A percentile compares a stretch with the other conserved stretches of the same genome.
phyloP scores from a whole-genome alignment of 2,797 vertebrate genomes.

The Bovichtus diacanthus region DNA sequence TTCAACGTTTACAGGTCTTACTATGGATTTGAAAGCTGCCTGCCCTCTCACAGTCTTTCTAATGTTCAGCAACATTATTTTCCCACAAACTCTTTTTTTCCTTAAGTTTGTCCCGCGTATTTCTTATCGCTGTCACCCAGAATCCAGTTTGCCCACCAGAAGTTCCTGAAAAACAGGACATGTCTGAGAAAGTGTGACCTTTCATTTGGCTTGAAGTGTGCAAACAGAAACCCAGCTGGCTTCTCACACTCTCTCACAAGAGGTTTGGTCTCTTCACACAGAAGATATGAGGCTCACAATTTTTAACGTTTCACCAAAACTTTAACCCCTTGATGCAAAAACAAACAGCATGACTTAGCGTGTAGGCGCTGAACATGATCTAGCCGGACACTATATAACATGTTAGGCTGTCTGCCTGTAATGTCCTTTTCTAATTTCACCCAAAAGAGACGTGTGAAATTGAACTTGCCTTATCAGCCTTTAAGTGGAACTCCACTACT shows the following conservation, averaged over 20 bases:
- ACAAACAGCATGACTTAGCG: constrained; percentile 22
- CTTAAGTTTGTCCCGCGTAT: not conserved
- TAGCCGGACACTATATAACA: not conserved
- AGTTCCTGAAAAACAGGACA: constrained; percentile 7
- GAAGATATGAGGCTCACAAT: constrained; percentile 19
- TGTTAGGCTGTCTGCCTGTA: constrained; percentile 10
- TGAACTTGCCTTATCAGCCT: not conserved
- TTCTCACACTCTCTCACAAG: constrained; percentile 16
- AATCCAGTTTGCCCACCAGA: not conserved
- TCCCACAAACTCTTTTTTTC: not conserved
- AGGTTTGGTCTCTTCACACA: constrained; percentile 1
- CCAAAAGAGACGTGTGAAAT: not conserved
- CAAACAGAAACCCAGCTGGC: constrained; percentile 11
- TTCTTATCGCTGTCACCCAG: not conserved
- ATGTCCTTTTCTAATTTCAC: constrained; percentile 13
- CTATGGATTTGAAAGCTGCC: not conserved
- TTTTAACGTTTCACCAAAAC: constrained; percentile 18
- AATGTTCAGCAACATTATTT: not conserved
- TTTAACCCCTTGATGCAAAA: constrained; percentile 9
- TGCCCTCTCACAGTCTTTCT: not conserved
- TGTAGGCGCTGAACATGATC: constrained; percentile 15
- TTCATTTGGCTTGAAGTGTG: constrained; percentile 25
- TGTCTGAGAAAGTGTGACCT: constrained; percentile 26
- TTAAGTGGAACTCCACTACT: not conserved
- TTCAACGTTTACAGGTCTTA: constrained; percentile 14